Evolutionary conservation across 2,888 invertebrate species (phyloP).

Genomic region (Unio pictorum): DNA sequence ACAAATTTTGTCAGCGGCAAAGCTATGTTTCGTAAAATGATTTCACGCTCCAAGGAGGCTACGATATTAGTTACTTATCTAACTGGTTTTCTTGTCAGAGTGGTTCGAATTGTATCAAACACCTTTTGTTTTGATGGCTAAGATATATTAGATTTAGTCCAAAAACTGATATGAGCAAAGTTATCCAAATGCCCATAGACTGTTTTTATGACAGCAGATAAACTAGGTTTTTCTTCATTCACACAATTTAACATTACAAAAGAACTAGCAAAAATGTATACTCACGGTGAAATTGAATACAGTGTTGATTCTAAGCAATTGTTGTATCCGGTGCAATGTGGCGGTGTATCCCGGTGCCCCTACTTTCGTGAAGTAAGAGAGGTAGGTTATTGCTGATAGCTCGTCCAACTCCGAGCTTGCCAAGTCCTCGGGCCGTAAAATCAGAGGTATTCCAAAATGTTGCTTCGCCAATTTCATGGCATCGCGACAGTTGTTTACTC

Average conservation of each 20-base stretch:
- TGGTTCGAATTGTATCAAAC: too few species aligned
- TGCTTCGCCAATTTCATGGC: conserved; percentile 94
- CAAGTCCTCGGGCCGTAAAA: conserved; percentile 94
- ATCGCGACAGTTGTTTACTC: conserved; percentile 91
- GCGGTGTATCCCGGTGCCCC: conserved; percentile 92
- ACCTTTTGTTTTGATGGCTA: too few species aligned
- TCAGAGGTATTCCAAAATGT: conserved; percentile 93
- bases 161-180: too few species aligned
- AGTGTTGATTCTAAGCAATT: conserved; percentile 80
- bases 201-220: not conserved
- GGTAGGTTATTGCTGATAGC: conserved; percentile 96
- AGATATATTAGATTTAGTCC: too few species aligned
- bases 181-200: not conserved
- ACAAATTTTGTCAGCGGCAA: too few species aligned
- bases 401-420: conserved; percentile 96
- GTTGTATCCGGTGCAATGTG: conserved; percentile 90
- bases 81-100: too few species aligned
- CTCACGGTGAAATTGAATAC: conserved; percentile 94
- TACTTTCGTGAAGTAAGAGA: conserved; percentile 98
- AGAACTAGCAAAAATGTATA: conserved; percentile 1
- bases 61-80: too few species aligned
- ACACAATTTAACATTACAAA: too few species aligned
- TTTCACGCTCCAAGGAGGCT: too few species aligned
- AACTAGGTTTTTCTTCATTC: not conserved
- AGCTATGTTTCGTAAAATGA: too few species aligned